A percentile compares a stretch with the other conserved stretches of the same genome.
Conservation (phyloP, 2,113 vertebrate species). For the Caracal caracal region DNA sequence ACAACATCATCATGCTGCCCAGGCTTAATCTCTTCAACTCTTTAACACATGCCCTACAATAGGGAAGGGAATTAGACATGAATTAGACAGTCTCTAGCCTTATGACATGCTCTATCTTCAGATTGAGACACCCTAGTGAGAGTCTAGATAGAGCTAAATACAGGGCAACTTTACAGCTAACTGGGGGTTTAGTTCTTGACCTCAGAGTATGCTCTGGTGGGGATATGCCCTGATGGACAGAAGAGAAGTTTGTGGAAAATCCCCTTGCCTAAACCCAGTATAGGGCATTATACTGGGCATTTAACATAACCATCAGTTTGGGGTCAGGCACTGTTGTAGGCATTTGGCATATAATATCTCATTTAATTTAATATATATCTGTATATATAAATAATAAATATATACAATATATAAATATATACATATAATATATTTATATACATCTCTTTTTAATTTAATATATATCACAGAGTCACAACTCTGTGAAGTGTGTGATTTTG, state of each 20-base stretch:
- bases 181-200: background rate
- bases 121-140: background rate
- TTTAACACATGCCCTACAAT: background rate
- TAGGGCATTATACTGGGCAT: background rate
- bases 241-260: background rate
- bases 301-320: background rate
- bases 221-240: background rate
- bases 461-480: background rate
- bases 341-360: background rate
- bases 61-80: background rate
- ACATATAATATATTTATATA: too few species aligned
- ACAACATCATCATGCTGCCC: background rate
- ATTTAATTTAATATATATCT: background rate
- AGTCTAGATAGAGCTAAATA: background rate
- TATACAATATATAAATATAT: too few species aligned
- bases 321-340: background rate
- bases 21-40: background rate
- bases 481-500: background rate
- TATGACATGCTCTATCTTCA: background rate
- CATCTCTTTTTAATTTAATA: too few species aligned
- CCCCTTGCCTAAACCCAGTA: background rate
- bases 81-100: background rate
- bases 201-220: background rate
- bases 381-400: too few species aligned
- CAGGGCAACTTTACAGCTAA: background rate